A percentile compares a stretch with the other conserved stretches of the same genome.
Evolutionary conservation across 2,797 vertebrate species (phyloP).

Genomic region (Sylvia borin): DNA sequence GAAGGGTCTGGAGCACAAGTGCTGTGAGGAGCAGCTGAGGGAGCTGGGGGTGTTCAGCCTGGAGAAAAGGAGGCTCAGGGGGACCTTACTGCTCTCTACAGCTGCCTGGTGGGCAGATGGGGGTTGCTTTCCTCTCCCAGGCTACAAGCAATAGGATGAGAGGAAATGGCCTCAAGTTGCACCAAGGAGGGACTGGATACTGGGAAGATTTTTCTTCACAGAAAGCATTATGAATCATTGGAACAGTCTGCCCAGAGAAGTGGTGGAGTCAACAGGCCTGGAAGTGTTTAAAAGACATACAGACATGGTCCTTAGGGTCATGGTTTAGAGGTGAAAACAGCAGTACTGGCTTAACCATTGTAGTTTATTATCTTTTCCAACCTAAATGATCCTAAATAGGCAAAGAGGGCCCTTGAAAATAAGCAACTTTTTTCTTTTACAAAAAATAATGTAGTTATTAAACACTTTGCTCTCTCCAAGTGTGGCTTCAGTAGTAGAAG

Average conservation of each 20-base stretch:
- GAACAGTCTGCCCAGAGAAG: not conserved
- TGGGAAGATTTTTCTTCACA: not conserved
- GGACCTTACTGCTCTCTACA: fast-evolving
- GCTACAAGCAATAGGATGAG: not conserved
- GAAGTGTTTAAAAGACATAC: not conserved
- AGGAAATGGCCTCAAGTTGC: not conserved
- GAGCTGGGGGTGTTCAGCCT: not conserved
- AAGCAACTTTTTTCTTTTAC: not conserved
- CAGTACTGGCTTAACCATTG: not conserved
- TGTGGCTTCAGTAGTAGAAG: not conserved
- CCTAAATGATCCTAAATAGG: not conserved
- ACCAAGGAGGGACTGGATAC: not conserved
- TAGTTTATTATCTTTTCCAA: not conserved
- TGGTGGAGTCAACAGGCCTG: not conserved
- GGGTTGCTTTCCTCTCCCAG: not conserved
- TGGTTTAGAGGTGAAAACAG: not conserved
- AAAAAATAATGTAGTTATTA: not conserved
- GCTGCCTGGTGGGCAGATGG: not conserved
- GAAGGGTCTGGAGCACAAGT: not conserved
- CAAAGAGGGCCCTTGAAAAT: not conserved
- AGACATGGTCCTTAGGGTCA: not conserved
- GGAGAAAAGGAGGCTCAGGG: not conserved
- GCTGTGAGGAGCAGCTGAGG: not conserved
- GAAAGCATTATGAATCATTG: not conserved
- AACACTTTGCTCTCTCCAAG: not conserved